phyloP scores from a whole-genome alignment of 2,888 invertebrate species.

The Cecidostiba fungosa region DNA sequence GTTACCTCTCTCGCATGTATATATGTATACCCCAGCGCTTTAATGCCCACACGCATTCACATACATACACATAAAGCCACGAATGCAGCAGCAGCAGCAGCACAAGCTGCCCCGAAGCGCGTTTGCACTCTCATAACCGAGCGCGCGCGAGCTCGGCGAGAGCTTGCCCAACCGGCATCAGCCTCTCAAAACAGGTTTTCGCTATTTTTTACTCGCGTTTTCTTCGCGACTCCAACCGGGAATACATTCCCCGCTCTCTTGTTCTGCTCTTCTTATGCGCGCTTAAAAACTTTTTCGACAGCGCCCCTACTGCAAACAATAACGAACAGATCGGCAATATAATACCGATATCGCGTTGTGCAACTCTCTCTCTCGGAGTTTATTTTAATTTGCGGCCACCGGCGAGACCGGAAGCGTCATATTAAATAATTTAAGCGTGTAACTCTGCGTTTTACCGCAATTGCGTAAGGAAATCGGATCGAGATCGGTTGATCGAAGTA shows the following conservation, averaged over 20 bases:
- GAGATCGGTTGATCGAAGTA: neutral
- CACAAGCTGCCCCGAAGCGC: conserved; percentile 2
- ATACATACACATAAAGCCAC: conserved; percentile 15
- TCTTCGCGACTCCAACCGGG: neutral
- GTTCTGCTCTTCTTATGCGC: neutral
- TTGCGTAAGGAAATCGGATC: neutral
- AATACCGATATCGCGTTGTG: neutral
- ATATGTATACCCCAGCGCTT: neutral
- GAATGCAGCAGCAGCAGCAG: neutral
- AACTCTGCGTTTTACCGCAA: conserved; percentile 20
- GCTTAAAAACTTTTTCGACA: neutral
- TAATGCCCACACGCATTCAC: neutral
- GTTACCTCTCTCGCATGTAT: conserved; percentile 67
- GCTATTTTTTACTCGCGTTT: conserved; percentile 59
- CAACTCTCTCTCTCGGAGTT: neutral
- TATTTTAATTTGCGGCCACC: conserved; percentile 14
- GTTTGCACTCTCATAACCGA: conserved; percentile 18
- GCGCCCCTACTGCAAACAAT: neutral
- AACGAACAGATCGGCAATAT: neutral
- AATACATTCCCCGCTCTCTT: neutral
- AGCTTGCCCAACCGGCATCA: conserved; percentile 25
- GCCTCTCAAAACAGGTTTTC: conserved; percentile 59
- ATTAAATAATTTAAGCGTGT: conserved; percentile 48
- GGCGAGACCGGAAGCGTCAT: conserved; percentile 41
- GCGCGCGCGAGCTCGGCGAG: neutral